A percentile compares a stretch with the other conserved stretches of the same genome.
These are phyloP conservation scores for Drosophila paulistorum DNA, from an alignment of 1,140 invertebrate genomes.

Conservation along the genomic window DNA sequence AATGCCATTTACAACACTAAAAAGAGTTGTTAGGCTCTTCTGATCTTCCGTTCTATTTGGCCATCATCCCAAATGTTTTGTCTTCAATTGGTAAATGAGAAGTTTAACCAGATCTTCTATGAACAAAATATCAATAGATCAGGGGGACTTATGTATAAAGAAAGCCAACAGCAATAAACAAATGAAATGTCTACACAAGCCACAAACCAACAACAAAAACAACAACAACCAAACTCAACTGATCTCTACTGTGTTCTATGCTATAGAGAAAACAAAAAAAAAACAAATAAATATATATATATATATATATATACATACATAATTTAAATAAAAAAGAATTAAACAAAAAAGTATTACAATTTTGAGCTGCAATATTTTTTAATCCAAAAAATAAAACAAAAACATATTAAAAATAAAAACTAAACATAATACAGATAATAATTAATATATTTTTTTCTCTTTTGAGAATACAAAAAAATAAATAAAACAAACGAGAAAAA, in stretches of 20 bases:
- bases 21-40: neutral
- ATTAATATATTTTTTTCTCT: conserved; percentile 81
- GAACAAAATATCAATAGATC: conserved; percentile 36
- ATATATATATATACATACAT: conserved; percentile 27
- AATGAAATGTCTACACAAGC: conserved; percentile 18
- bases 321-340: conserved; percentile 16
- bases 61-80: neutral
- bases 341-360: conserved; percentile 74
- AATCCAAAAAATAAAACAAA: conserved; percentile 57
- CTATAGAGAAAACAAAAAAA: conserved; percentile 37
- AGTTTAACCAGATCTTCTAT: conserved; percentile 25
- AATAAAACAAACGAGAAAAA: conserved; percentile 8
- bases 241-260: conserved; percentile 73
- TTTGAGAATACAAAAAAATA: conserved; percentile 63
- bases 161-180: conserved; percentile 17
- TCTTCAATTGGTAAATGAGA: neutral
- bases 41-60: neutral
- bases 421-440: conserved; percentile 68
- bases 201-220: conserved; percentile 4
- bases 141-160: conserved; percentile 13
- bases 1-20: too few species aligned
- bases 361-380: conserved; percentile 81
- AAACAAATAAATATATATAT: conserved; percentile 34
- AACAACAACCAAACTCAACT: conserved; percentile 46
- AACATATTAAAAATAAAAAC: conserved; percentile 45